phyloP scores from a whole-genome alignment of 2,888 invertebrate species.

The Ichneumoninae sp. region DNA sequence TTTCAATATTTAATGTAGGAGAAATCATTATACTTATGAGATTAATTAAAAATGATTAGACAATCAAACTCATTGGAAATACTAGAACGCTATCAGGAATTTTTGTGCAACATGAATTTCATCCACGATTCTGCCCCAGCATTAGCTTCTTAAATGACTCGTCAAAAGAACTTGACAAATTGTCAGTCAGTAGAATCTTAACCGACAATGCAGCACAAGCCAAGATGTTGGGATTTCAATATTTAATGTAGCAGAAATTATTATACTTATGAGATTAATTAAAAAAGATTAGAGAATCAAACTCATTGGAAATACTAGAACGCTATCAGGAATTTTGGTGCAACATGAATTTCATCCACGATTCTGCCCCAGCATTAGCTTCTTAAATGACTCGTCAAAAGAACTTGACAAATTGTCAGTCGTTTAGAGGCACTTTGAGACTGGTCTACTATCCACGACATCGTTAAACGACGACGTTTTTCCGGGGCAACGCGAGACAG shows the following conservation, averaged over 20 bases:
- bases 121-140: background rate
- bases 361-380: background rate
- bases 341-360: too few species aligned
- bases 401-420: constrained; percentile 6
- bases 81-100: background rate
- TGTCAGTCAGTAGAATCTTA: background rate
- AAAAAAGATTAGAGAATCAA: background rate
- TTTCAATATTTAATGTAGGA: too few species aligned
- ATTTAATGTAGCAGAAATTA: too few species aligned
- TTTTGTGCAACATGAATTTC: background rate
- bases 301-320: background rate
- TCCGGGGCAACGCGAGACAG: constrained; percentile 44
- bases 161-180: constrained; percentile 20
- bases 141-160: constrained; percentile 20
- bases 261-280: too few species aligned
- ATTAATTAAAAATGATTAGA: too few species aligned
- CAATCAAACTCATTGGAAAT: background rate
- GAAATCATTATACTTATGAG: too few species aligned
- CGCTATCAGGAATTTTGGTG: background rate
- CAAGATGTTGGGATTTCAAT: too few species aligned
- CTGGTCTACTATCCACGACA: constrained; percentile 48
- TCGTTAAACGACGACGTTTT: constrained; percentile 63
- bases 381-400: constrained; percentile 38
- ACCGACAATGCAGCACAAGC: too few species aligned
- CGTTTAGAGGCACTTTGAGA: constrained; percentile 46